These are phyloP conservation scores for Lepus townsendii DNA, from an alignment of 2,797 vertebrate genomes.

Conservation along the genomic window DNA sequence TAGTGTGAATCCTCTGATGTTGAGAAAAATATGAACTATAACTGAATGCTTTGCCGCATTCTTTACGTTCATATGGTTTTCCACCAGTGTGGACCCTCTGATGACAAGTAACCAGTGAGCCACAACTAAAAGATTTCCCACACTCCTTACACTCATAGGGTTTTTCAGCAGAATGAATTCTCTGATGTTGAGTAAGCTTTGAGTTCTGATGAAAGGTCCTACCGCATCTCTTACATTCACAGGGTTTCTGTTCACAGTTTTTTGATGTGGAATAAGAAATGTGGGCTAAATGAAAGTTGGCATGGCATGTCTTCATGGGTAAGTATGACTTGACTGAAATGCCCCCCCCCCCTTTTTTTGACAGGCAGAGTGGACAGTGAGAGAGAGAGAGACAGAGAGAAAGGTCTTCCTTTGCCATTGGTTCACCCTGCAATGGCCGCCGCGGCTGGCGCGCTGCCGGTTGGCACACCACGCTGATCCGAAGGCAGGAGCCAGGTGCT, in stretches of 20 bases:
- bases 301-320: conserved; percentile 43
- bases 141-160: conserved; percentile 66
- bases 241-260: conserved; percentile 57
- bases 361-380: too few relatives aligned
- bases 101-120: conserved; percentile 58
- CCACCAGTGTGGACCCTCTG: conserved; percentile 57
- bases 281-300: conserved; percentile 36
- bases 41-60: conserved; percentile 73
- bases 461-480: too few relatives aligned
- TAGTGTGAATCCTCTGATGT: conserved; percentile 68
- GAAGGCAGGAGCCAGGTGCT: too few relatives aligned
- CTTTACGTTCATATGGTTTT: conserved; percentile 69
- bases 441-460: too few relatives aligned
- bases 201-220: conserved; percentile 62
- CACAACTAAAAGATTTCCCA: conserved; percentile 67
- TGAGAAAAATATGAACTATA: conserved; percentile 65
- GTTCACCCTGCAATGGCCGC: too few relatives aligned
- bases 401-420: too few relatives aligned
- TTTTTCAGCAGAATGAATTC: conserved; percentile 57
- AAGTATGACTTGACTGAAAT: conserved; percentile 64
- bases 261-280: conserved; percentile 46
- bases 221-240: conserved; percentile 49
- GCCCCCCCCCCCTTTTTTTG: background rate
- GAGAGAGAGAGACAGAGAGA: too few relatives aligned
- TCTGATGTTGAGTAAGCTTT: conserved; percentile 61